A percentile compares a stretch with the other conserved stretches of the same genome.
These are phyloP conservation scores for Iselma pallidipennis DNA, from an alignment of 2,888 invertebrate species.

Conservation along the genomic window DNA sequence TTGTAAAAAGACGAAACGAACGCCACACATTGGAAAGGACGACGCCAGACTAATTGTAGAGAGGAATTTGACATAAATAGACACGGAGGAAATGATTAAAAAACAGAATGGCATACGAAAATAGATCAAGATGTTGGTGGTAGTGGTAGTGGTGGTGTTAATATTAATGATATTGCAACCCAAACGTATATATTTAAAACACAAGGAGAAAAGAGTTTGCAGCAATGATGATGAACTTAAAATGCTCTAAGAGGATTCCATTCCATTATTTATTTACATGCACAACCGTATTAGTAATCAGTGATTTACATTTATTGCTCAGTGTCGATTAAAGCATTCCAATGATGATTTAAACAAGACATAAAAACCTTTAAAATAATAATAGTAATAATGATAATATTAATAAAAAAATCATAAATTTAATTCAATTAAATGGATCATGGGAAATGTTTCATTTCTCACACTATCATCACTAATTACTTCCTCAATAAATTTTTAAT, in stretches of 20 bases:
- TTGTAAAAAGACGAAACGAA: not conserved
- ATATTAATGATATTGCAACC: too few species aligned
- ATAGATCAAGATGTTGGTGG: not conserved
- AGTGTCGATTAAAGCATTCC: slow-evolving; percentile 33
- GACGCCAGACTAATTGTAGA: slow-evolving; percentile 1
- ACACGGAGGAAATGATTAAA: slow-evolving; percentile 1
- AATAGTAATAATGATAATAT: too few species aligned
- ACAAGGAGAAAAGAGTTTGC: too few species aligned
- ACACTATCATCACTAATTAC: not conserved
- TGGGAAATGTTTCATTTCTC: not conserved
- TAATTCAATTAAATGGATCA: not conserved
- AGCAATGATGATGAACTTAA: not conserved
- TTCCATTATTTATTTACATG: not conserved
- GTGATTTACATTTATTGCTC: slow-evolving; percentile 36
- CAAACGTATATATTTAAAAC: too few species aligned
- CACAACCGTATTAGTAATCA: slow-evolving; percentile 23
- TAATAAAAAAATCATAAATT: not conserved
- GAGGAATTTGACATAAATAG: slow-evolving; percentile 1
- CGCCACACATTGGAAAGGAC: not conserved
- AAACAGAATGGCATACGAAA: not conserved
- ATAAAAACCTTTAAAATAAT: slow-evolving; percentile 27
- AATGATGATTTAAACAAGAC: slow-evolving; percentile 25
- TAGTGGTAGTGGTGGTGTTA: too few species aligned
- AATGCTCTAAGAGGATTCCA: not conserved
- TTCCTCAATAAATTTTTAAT: not conserved